Evolutionary conservation across 2,113 vertebrate species (phyloP).

Genomic region (Bubo scandiacus): DNA sequence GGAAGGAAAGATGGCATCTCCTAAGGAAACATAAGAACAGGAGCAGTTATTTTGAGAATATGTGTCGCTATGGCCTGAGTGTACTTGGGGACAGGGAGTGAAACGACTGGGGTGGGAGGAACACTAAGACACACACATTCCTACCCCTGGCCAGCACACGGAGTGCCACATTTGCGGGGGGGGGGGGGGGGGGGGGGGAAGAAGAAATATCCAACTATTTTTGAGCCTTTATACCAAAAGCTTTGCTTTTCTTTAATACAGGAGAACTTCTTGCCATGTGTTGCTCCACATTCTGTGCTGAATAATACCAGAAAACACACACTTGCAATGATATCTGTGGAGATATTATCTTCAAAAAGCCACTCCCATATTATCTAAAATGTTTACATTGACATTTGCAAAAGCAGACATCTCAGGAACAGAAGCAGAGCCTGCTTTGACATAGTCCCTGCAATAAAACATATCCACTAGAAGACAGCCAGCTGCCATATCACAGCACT

Average conservation of each 20-base stretch:
- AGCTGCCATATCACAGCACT: not conserved
- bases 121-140: not conserved
- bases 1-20: not conserved
- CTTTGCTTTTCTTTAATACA: not conserved
- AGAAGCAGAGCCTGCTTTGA: not conserved
- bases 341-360: not conserved
- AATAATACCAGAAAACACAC: not conserved
- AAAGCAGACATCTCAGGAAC: not conserved
- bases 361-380: rapidly evolving
- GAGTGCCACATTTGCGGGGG: rapidly evolving
- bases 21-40: not conserved
- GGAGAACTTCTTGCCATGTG: not conserved
- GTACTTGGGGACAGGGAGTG: not conserved
- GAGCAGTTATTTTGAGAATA: not conserved
- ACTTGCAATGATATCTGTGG: not conserved
- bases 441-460: not conserved
- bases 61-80: rapidly evolving
- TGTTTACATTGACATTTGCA: rapidly evolving
- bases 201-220: not conserved
- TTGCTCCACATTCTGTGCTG: not conserved
- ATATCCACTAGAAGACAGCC: not conserved
- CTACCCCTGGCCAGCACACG: not conserved
- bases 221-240: not conserved
- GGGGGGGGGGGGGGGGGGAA: too few species aligned
- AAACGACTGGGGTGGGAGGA: not conserved